Conservation (phyloP, 2,113 vertebrate species). For the Percina caprodes region DNA sequence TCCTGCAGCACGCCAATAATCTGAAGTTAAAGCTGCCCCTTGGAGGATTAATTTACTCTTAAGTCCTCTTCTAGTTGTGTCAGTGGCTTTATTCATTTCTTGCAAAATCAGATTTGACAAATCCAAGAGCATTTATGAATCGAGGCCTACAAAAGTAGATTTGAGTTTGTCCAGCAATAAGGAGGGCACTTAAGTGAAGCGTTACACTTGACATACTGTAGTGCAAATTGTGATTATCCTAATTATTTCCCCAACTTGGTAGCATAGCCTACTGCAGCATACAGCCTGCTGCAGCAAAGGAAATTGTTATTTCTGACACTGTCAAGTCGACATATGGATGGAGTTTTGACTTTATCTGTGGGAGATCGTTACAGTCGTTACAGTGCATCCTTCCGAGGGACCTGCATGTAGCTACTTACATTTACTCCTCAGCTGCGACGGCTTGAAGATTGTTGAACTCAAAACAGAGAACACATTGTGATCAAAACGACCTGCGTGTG, state of each 20-base stretch:
- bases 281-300: conserved; percentile 33
- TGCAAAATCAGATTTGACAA: conserved; percentile 48
- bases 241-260: conserved; percentile 26
- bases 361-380: conserved; percentile 26
- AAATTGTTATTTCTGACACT: conserved; percentile 15
- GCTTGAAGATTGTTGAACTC: conserved; percentile 57
- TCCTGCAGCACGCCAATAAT: conserved; percentile 47
- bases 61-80: conserved; percentile 32
- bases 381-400: conserved; percentile 54
- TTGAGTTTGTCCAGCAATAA: conserved; percentile 45
- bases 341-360: conserved; percentile 36
- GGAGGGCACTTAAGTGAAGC: conserved; percentile 36
- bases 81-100: conserved; percentile 44
- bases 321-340: conserved; percentile 17
- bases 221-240: conserved; percentile 19
- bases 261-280: conserved; percentile 12
- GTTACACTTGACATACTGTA: conserved; percentile 13
- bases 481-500: conserved; percentile 30
- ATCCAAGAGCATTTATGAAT: conserved; percentile 48
- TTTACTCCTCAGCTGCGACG: conserved; percentile 58
- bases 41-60: conserved; percentile 41
- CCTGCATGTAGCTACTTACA: conserved; percentile 61
- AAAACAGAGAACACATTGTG: conserved; percentile 46
- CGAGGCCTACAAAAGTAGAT: conserved; percentile 41
- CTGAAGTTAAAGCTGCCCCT: conserved; percentile 45